Evolutionary conservation across 2,888 invertebrate genomes (phyloP), one percentile per base, ranked within the genome.

Genomic region (Hydrotaea diabolus): DNA sequence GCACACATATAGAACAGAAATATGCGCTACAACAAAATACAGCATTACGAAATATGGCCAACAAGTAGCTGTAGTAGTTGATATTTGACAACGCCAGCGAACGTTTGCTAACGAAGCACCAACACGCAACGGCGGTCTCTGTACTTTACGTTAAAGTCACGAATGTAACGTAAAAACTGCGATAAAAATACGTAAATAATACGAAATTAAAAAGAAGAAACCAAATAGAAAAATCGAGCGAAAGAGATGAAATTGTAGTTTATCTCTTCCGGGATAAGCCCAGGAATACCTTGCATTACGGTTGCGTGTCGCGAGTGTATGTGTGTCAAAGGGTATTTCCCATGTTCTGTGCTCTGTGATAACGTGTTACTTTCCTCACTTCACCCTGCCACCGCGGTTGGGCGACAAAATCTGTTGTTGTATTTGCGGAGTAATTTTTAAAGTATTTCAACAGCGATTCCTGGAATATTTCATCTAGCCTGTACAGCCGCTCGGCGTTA

Each of bases 51-150:
- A 85, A 81, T 80, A 81, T 78, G 78, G 79, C 82, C 85, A 86
- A 86, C 86, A 86, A 86, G 86, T 86, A 86, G 86, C 83, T 85
- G 80, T 19, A 85, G 84, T 85, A 85, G 84, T 86, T 84, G 76
- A 55, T 77, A 71, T 82, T 82, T 59, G 83, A 85, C 86, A 72
- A 82, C 77, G 77, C 39, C 57, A 79, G 76, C 79, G 86, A 85
- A 73, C 83, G 85, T 77, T 80, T 84, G 82, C 77, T 85, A 78
- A 76, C 62, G 23, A 53, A 84, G 78, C 71, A 75, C 71, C 80
- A 83, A 46, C 53, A 62, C 57, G 64, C 36, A 36, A 64, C 21
- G 21, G 8, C 64, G 36, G n/a, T n/a, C n/a, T n/a, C n/a, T n/a
- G n/a, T 17, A n/a, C 36, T 1, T 36, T 36, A 7, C 15, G 0